Conservation (phyloP, 2,113 vertebrate genomes). For the Aphelocoma coerulescens region DNA sequence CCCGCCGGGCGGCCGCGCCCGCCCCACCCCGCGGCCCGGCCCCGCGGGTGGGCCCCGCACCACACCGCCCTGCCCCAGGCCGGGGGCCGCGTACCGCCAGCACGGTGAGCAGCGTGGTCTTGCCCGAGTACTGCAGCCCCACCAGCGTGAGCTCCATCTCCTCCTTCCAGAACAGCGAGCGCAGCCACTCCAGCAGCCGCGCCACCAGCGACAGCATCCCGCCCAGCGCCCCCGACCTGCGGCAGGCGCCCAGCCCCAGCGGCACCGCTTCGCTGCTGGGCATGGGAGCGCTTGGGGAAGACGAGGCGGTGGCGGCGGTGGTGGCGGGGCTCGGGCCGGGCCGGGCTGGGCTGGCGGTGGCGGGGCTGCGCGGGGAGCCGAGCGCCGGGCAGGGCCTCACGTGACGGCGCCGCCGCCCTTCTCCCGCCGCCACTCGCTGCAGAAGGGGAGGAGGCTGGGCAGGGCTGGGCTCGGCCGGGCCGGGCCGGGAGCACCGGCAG, state of each 20-base stretch:
- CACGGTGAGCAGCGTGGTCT: slow-evolving; percentile 90
- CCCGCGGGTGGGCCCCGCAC: background rate
- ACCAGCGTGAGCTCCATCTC: slow-evolving; percentile 91
- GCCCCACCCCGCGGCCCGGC: background rate
- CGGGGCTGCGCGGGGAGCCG: background rate
- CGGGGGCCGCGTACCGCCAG: slow-evolving; percentile 51
- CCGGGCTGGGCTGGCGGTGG: background rate
- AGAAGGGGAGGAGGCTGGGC: background rate
- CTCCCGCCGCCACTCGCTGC: background rate
- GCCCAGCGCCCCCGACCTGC: slow-evolving; percentile 13
- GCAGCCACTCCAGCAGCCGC: slow-evolving; percentile 86
- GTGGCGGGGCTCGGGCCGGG: too few relatives aligned
- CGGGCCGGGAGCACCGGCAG: background rate
- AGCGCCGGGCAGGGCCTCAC: background rate
- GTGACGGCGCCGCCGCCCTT: background rate
- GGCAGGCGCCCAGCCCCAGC: background rate
- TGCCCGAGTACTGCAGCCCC: slow-evolving; percentile 87
- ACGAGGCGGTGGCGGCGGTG: background rate
- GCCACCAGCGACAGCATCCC: slow-evolving; percentile 83
- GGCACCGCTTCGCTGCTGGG: slow-evolving; percentile 9
- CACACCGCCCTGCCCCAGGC: background rate
- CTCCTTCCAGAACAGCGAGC: slow-evolving; percentile 87
- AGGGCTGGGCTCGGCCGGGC: background rate
- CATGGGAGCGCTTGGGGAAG: background rate
- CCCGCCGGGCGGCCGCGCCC: background rate